Evolutionary conservation across 1,140 invertebrate genomes (phyloP).

Genomic region (Eumaeus atala): DNA sequence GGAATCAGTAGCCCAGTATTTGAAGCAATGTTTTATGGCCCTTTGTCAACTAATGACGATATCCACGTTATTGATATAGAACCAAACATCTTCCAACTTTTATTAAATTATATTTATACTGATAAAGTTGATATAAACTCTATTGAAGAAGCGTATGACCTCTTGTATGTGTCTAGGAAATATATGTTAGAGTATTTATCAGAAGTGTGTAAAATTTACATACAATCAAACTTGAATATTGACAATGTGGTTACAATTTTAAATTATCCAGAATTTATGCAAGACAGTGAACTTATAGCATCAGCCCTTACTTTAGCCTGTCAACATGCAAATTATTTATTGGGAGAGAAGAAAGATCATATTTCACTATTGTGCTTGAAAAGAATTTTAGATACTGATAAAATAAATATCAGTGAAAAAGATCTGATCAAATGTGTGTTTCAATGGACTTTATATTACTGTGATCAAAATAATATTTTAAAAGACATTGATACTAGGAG

Average conservation of each 20-base stretch:
- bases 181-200: conserved; percentile 74
- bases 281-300: conserved; percentile 59
- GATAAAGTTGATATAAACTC: conserved; percentile 67
- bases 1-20: conserved; percentile 83
- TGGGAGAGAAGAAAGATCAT: conserved; percentile 61
- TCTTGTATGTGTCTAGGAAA: conserved; percentile 75
- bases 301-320: conserved; percentile 68
- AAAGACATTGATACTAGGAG: conserved; percentile 52
- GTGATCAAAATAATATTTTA: conserved; percentile 51
- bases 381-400: conserved; percentile 59
- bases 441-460: conserved; percentile 70
- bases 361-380: conserved; percentile 64
- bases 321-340: conserved; percentile 64
- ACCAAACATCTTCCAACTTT: conserved; percentile 71
- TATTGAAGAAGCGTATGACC: conserved; percentile 72
- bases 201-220: conserved; percentile 65
- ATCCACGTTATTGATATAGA: conserved; percentile 73
- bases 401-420: conserved; percentile 67
- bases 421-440: conserved; percentile 66
- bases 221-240: conserved; percentile 68
- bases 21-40: conserved; percentile 82
- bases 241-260: conserved; percentile 72
- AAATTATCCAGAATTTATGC: conserved; percentile 74
- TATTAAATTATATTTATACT: conserved; percentile 75
- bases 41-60: conserved; percentile 72